These are phyloP conservation scores for Xylocopa sonorina DNA, from an alignment of 1,140 invertebrate genomes.

Conservation along the genomic window DNA sequence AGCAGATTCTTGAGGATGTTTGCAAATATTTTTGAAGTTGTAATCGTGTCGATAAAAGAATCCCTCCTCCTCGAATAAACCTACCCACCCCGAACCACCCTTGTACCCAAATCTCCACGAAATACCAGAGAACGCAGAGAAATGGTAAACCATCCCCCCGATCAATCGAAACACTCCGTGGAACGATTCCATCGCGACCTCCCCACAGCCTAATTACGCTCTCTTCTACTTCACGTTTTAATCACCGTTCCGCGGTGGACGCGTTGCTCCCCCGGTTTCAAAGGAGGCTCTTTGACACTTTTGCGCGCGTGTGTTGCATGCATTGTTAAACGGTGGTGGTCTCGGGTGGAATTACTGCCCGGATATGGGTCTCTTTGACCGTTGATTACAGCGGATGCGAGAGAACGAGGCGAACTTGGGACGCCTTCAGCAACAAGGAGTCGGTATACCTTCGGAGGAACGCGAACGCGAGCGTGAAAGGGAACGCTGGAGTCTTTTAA, in stretches of 20 bases:
- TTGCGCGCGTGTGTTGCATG: constrained; percentile 39
- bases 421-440: constrained; percentile 80
- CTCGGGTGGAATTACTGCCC: constrained; percentile 79
- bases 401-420: constrained; percentile 89
- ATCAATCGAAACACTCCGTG: not conserved
- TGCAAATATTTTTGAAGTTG: too few species aligned
- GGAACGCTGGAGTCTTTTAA: constrained; percentile 93
- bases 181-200: not conserved
- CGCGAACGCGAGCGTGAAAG: constrained; percentile 91
- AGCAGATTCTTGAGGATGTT: not conserved
- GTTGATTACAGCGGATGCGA: constrained; percentile 86
- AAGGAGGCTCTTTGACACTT: constrained; percentile 40
- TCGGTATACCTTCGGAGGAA: constrained; percentile 82
- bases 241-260: constrained; percentile 11
- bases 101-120: too few species aligned
- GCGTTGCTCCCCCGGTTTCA: not conserved
- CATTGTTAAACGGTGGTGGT: constrained; percentile 57
- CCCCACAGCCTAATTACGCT: not conserved
- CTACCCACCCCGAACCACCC: too few species aligned
- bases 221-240: not conserved
- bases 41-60: too few species aligned
- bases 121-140: too few species aligned
- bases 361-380: constrained; percentile 83
- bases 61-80: too few species aligned
- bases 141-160: too few species aligned